Evolutionary conservation across 2,888 invertebrate genomes (phyloP), one percentile per base, ranked within the genome.

Genomic region (Chelonus formosanus): DNA sequence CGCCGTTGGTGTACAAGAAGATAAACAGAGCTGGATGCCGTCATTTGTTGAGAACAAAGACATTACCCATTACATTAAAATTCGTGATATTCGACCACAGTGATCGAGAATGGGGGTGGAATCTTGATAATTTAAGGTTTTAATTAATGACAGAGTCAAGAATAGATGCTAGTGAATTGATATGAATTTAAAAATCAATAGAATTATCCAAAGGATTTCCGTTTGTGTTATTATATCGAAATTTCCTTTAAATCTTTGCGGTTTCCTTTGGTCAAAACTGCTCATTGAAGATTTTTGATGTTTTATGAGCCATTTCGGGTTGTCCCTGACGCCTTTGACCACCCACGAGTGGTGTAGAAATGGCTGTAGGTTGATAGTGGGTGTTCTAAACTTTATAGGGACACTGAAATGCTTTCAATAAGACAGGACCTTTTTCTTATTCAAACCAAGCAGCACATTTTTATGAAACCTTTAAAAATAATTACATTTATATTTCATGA

Each of bases 11-110:
- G 45, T 55, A 59, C 59, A 34, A 67, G 43, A 31, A 56, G 20
- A 56, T 56, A 62, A 52, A 48, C 44, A 59, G 68, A 67, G 61
- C 31, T 48, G 48, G 20, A 3, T 48, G 5, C 3, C 48, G 10
- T 48, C 5, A 48, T n/a, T n/a, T 45, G 8, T 45, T 45, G 45
- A 48, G 68, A 67, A 70, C 70, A 67, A 70, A 70, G 70, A 60
- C 44, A 70, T 45, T 50, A 47, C 52, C 47, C 43, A 47, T 32
- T 35, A 50, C 8, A 32, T 34, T 35, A 20, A 52, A 40, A 64
- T 40, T 58, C 48, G 31, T 10, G 31, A 8, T 36, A 45, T n/a
- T 6, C 53, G 31, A 2, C 43, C 20, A 44, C 50, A 32, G 5
- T 45, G 8, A 20, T 20, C 20, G 20, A 20, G 20, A 20, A 20